A percentile compares a stretch with the other conserved stretches of the same genome.
Evolutionary conservation across 1,140 invertebrate species (phyloP).

Genomic region (Amyelois transitella): DNA sequence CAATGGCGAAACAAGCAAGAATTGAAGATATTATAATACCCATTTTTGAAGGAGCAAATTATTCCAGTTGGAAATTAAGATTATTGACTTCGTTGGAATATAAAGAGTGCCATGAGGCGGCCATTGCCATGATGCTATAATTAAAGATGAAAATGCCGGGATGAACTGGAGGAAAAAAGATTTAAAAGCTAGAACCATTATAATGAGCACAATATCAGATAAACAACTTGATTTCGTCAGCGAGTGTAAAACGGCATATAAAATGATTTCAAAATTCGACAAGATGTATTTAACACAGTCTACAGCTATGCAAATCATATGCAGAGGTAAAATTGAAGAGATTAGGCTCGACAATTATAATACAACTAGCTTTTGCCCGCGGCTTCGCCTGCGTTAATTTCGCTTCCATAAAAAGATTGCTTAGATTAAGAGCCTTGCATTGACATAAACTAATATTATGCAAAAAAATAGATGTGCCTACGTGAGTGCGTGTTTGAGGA

Average conservation of each 20-base stretch:
- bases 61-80: slow-evolving; percentile 38
- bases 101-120: slow-evolving; percentile 30
- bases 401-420: too few species aligned
- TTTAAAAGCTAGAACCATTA: slow-evolving; percentile 25
- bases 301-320: slow-evolving; percentile 43
- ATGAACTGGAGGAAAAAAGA: not conserved
- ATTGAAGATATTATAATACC: slow-evolving; percentile 32
- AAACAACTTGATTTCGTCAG: slow-evolving; percentile 35
- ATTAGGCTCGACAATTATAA: slow-evolving; percentile 31
- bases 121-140: not conserved
- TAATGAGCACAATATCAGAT: slow-evolving; percentile 35
- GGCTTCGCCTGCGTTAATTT: too few species aligned
- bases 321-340: slow-evolving; percentile 32
- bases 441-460: too few species aligned
- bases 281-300: slow-evolving; percentile 38
- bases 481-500: too few species aligned
- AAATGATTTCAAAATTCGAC: slow-evolving; percentile 33
- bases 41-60: slow-evolving; percentile 38
- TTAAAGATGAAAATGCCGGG: slow-evolving; percentile 1
- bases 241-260: slow-evolving; percentile 27
- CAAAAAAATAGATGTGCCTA: too few species aligned
- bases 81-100: slow-evolving; percentile 31
- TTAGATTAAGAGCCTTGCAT: too few species aligned
- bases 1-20: slow-evolving; percentile 3
- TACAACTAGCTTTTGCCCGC: too few species aligned